Evolutionary conservation across 2,113 vertebrate species (phyloP).

Genomic region (Leuciscus idus): DNA sequence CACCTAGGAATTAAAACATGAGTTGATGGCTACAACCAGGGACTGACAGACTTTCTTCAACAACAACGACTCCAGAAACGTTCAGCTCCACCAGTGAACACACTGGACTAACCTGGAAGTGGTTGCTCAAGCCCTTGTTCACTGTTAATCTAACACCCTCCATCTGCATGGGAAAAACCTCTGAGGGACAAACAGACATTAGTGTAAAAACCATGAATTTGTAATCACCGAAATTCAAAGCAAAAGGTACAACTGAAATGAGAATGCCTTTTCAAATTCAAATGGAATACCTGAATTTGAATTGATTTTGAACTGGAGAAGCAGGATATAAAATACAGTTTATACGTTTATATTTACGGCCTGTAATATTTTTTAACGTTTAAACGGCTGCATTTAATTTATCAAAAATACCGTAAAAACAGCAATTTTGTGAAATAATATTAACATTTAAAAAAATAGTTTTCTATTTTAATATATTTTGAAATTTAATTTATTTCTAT

Average conservation of each 20-base stretch:
- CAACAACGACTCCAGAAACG: neutral
- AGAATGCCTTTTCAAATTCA: neutral
- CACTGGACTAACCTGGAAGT: constrained; percentile 84
- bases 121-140: constrained; percentile 89
- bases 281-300: neutral
- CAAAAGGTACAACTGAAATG: neutral
- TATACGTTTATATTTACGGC: neutral
- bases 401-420: neutral
- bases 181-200: constrained; percentile 63
- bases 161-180: constrained; percentile 88
- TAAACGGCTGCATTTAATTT: neutral
- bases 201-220: neutral
- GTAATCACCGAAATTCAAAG: neutral
- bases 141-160: constrained; percentile 86
- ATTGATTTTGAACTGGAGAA: neutral
- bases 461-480: too few species aligned
- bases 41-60: neutral
- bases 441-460: neutral
- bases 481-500: too few species aligned
- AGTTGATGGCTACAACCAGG: neutral
- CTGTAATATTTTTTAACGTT: neutral
- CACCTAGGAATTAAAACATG: constrained; percentile 72
- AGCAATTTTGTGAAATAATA: neutral
- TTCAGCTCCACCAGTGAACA: neutral
- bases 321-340: neutral